Base-by-base conservation (phyloP, 2,113 vertebrate genomes). In the Ondatra zibethicus region DNA sequence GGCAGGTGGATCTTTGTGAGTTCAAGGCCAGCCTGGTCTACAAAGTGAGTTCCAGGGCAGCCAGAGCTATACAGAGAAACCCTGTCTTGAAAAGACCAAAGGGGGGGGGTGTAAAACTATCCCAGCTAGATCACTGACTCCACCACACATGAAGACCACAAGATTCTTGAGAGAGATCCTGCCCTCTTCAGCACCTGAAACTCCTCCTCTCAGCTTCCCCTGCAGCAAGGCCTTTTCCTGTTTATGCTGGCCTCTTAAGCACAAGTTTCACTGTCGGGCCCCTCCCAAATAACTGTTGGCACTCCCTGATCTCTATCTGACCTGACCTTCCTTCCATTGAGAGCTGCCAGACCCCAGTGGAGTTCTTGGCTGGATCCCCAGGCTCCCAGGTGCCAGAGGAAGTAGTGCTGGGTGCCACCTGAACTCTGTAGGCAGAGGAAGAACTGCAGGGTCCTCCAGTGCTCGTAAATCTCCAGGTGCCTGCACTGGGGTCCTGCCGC, bases 241-340 rank as follows among this genome's bases (percentile, higher is more conserved):
- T 95, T 91, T 66, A 61, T 39, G n/a, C 21, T 36, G 86, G 72
- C 42, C 65, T 76, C 81, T 75, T 42, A 33, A 66, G 86, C 16
- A 29, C n/a, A 36, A 23, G 21, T 14, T 94, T 58, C 55, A 66
- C n/a, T 31, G 68, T 58, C n/a, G 42, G 36, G 39, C 61, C 65
- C 45, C 6, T 2, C 73, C 66, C 77, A 45, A 88, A 33, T 29
- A 72, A 88, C 65, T 36, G 5, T 6, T 42, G 94, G 47, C 39
- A 66, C 63, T 95, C 68, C 52, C 68, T 88, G 73, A 88, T 80
- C 84, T 94, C 72, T 29, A 39, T 65, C 76, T 80, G 63, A 55
- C 63, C 90, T 7, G 2, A 61, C 39, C 72, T 92, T 45, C 77
- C 47, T 91, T 89, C 47, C 63, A 95, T 36, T n/a, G 66, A 23